Evolutionary conservation across 2,888 invertebrate genomes (phyloP), one percentile per base, ranked within the genome.

Genomic region (Diadegma fenestrale): DNA sequence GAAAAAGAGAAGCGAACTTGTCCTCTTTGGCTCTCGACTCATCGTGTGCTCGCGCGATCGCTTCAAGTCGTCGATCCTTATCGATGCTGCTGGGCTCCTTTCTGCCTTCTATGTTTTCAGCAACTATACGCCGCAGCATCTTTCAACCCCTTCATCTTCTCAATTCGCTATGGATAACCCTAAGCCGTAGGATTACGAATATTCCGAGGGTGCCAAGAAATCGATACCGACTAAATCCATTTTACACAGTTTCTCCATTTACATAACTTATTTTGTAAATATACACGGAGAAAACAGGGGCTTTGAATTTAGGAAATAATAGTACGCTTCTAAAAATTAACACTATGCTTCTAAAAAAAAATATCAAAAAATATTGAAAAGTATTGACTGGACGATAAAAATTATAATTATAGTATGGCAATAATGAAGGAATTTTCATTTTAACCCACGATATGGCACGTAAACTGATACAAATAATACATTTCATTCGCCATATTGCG

Each of bases 1-100:
- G 68, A 80, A 83, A 87, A 84, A 78, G 81, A 72, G 75, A 61
- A 77, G 58, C 12, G 45, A 54, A 89, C 87, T 89, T 88, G 86
- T 82, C 73, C 48, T 63, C 71, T 68, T 86, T 80, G 58, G 78
- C 80, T 66, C 64, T 51, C 17, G 43, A 58, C 68, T 68, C 30
- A 33, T 54, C 41, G 30, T 71, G 10, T n/a, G n/a, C n/a, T n/a
- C 45, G 58, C 81, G 58, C 58, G 85, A 82, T 82, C 86, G 79
- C 86, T 86, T 72, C 45, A 58, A 83, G 80, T 88, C 86, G 88
- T 88, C 89, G 86, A 88, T 85, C 86, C 80, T 83, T 83, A 86
- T 86, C 85, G 83, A 80, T 73, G 51, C 51, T 73, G 51, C 51
- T 22, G 33, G 33, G 64, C 41, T 61, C 37, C 77, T 30, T 26